Evolutionary conservation across 2,113 vertebrate species (phyloP).

Genomic region (Malurus cyaneus): DNA sequence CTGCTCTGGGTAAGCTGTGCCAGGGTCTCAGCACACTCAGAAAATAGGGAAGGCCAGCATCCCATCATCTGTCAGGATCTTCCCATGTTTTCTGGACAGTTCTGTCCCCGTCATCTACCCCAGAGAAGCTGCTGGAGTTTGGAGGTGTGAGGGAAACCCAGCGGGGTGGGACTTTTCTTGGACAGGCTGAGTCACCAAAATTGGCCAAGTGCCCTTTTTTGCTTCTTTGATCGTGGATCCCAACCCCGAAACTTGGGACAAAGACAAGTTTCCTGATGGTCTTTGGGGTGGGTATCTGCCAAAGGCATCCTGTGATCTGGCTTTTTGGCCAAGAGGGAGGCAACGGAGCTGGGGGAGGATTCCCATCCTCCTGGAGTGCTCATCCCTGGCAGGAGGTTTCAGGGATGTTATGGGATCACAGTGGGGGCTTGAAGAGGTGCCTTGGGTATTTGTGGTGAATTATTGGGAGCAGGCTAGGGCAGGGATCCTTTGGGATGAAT

Average conservation of each 20-base stretch:
- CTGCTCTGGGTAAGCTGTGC: background rate
- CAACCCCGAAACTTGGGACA: background rate
- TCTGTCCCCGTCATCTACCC: background rate
- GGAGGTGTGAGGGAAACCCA: background rate
- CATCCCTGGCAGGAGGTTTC: background rate
- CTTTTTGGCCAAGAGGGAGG: background rate
- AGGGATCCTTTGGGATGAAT: background rate
- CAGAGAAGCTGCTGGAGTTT: background rate
- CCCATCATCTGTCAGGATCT: rapidly evolving
- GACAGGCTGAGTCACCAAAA: background rate
- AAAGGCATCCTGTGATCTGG: background rate
- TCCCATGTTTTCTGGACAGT: background rate
- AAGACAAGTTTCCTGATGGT: background rate
- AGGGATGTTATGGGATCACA: rapidly evolving
- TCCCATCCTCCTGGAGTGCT: background rate
- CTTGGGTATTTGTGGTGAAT: rapidly evolving
- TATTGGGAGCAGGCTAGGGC: background rate
- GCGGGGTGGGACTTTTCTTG: background rate
- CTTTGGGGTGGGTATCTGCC: background rate
- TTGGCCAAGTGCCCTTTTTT: background rate
- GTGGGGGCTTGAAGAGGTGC: background rate
- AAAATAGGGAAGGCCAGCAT: background rate
- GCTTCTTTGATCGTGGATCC: background rate
- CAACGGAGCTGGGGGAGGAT: rapidly evolving
- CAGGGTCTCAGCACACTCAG: background rate